These are phyloP conservation scores for Lasioglossum zephyrum DNA, from an alignment of 2,888 invertebrate species.

Conservation along the genomic window DNA sequence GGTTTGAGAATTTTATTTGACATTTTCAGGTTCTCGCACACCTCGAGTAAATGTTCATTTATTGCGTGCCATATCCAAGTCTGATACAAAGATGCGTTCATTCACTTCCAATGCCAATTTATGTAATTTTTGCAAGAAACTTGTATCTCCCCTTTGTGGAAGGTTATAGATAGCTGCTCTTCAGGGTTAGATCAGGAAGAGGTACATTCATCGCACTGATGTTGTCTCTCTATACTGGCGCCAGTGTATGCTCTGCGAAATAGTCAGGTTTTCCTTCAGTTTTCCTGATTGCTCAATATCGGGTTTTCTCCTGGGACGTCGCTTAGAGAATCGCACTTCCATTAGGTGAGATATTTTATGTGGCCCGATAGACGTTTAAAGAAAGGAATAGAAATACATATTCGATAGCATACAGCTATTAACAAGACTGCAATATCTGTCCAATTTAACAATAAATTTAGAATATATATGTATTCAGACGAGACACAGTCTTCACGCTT, in stretches of 20 bases:
- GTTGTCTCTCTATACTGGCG: background rate
- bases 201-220: background rate
- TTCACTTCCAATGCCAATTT: background rate
- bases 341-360: background rate
- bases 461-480: constrained; percentile 37
- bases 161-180: background rate
- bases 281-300: constrained; percentile 6
- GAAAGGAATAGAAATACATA: constrained; percentile 42
- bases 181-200: background rate
- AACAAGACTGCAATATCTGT: constrained; percentile 83
- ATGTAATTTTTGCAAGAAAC: background rate
- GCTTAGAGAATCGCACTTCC: background rate
- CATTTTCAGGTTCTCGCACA: background rate
- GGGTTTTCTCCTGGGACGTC: background rate
- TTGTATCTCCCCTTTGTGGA: background rate
- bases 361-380: constrained; percentile 14
- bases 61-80: background rate
- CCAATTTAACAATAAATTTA: constrained; percentile 75
- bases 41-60: background rate
- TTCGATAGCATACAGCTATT: constrained; percentile 61
- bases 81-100: background rate
- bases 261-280: background rate
- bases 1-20: no score
- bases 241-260: background rate
- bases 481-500: constrained; percentile 62